phyloP scores from a whole-genome alignment of 2,888 invertebrate species.

The Tetragonisca angustula region DNA sequence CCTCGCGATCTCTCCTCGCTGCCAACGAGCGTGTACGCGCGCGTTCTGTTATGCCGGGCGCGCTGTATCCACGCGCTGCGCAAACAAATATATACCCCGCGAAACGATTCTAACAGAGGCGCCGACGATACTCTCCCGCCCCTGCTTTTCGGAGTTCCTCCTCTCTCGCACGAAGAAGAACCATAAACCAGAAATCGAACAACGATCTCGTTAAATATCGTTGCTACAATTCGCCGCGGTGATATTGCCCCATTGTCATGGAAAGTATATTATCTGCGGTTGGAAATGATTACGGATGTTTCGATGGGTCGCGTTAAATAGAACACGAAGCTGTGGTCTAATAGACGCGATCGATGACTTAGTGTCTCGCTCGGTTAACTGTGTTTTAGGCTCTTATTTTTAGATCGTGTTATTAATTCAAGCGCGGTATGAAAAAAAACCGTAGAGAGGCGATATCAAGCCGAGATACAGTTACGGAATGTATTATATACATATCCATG shows the following conservation, averaged over 20 bases:
- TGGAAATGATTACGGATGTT: conserved; percentile 3
- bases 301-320: not conserved
- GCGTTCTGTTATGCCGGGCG: conserved; percentile 67
- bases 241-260: not conserved
- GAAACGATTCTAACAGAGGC: conserved; percentile 58
- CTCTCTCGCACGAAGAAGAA: not conserved
- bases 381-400: not conserved
- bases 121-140: not conserved
- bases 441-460: not conserved
- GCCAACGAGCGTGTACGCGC: conserved; percentile 35
- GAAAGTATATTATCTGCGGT: not conserved
- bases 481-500: not conserved
- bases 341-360: not conserved
- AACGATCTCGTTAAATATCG: not conserved
- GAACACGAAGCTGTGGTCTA: not conserved
- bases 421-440: not conserved
- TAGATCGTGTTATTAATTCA: not conserved
- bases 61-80: conserved; percentile 73
- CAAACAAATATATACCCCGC: conserved; percentile 77
- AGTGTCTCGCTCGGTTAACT: not conserved
- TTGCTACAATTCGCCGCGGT: not conserved
- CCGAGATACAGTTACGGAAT: too few relatives aligned
- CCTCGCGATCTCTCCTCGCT: conserved; percentile 68
- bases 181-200: not conserved
- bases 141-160: conserved; percentile 30